Conservation (phyloP, 2,797 vertebrate genomes). For the Pteronotus mesoamericanus region DNA sequence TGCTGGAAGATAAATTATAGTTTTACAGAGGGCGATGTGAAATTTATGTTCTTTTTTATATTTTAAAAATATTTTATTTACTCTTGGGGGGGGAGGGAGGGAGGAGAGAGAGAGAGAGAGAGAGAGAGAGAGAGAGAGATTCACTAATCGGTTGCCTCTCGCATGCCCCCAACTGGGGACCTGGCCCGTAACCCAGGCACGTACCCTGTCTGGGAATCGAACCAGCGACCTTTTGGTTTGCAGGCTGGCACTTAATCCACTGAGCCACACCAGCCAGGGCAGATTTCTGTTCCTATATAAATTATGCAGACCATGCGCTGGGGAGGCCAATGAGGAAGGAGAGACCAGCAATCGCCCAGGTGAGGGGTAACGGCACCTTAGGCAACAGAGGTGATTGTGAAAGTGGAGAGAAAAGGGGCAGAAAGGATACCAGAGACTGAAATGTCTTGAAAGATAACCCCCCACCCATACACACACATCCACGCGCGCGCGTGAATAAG, state of each 20-base stretch:
- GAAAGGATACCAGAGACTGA: neutral
- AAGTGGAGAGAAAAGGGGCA: neutral
- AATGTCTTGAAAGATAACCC: neutral
- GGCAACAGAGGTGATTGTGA: neutral
- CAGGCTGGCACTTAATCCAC: no score
- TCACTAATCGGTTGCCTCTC: neutral
- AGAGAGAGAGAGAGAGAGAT: no score
- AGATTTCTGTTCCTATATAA: neutral
- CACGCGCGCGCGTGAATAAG: no score
- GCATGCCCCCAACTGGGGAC: no score
- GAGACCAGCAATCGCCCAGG: no score
- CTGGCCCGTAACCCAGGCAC: no score
- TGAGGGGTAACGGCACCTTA: neutral
- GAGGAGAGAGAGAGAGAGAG: no score
- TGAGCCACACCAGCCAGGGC: no score
- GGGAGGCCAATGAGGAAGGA: neutral
- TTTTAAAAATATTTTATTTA: neutral
- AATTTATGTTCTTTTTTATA: neutral
- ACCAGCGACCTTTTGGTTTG: no score
- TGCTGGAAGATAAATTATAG: neutral
- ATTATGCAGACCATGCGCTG: neutral
- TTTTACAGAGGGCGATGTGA: rapidly evolving
- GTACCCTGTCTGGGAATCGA: no score
- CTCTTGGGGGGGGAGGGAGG: no score
- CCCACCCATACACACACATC: neutral